Evolutionary conservation across 2,113 vertebrate genomes (phyloP).

Genomic region (Lates calcarifer): DNA sequence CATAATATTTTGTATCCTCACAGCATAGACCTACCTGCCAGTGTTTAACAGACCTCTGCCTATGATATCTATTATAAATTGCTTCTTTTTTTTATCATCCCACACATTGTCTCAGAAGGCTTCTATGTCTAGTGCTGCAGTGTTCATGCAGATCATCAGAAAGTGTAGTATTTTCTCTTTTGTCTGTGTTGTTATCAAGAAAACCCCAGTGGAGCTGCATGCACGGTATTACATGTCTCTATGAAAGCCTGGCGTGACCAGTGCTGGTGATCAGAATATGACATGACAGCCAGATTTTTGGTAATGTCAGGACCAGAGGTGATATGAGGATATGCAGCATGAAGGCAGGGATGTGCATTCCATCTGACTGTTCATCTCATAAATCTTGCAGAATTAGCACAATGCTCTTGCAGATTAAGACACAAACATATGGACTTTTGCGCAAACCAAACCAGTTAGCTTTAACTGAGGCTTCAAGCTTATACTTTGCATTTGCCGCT

Average conservation of each 20-base stretch:
- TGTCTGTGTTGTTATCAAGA: slow-evolving; percentile 65
- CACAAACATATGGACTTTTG: neutral
- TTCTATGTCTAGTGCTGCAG: slow-evolving; percentile 76
- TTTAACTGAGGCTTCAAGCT: neutral
- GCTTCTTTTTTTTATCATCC: slow-evolving; percentile 78
- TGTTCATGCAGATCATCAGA: slow-evolving; percentile 75
- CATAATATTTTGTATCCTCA: slow-evolving; percentile 76
- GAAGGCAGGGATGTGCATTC: neutral
- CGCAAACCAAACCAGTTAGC: slow-evolving; percentile 1
- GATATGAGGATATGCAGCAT: slow-evolving; percentile 14
- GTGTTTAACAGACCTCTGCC: slow-evolving; percentile 64
- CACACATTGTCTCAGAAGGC: slow-evolving; percentile 81
- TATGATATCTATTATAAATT: slow-evolving; percentile 67
- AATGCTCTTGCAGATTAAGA: neutral
- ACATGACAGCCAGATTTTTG: slow-evolving; percentile 20
- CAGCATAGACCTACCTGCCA: slow-evolving; percentile 69
- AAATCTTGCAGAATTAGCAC: neutral
- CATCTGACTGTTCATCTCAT: neutral
- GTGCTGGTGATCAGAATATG: neutral
- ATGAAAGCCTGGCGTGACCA: slow-evolving; percentile 35
- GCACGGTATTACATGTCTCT: slow-evolving; percentile 58
- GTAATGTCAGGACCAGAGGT: slow-evolving; percentile 20
- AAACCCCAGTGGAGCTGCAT: slow-evolving; percentile 60
- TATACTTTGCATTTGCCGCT: neutral
- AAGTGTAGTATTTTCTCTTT: slow-evolving; percentile 64